Base-by-base conservation (phyloP, 1,140 invertebrate species). In the Heterodera carotae region DNA sequence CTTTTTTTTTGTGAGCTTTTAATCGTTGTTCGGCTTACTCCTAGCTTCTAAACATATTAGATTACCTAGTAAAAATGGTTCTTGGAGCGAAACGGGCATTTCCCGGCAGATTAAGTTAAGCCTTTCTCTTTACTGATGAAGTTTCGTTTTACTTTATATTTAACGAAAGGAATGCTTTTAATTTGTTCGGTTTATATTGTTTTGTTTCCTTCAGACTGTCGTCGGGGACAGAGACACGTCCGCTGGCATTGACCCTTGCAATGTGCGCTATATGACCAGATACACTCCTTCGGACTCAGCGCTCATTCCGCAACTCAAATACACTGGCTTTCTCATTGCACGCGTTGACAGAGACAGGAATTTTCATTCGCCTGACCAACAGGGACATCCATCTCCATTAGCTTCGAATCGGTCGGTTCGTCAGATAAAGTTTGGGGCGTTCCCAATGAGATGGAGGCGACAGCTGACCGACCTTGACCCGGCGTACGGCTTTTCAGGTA, bases 261-360 rank as follows among this genome's bases (percentile, higher is more conserved):
- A 83, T 77, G 81, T 87, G 15, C 78, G 72, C 15, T 87, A 87
- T 79, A 67, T 88, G 10, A 82, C 81, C 36, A 68, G 86, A 74
- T 81, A 86, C 59, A 80, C 81, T 59, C 75, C 87, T 2, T 81
- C 83, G 62, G 85, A 87, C 69, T 73, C 81, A 18, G 82, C 85
- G 7, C 70, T 87, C 15, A 77, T 79, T 60, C 60, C 78, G 3
- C 84, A 83, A 12, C 66, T 87, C 7, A 87, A 87, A 69, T 87
- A 87, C 76, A 87, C 85, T 5, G 85, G 85, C 31, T 87, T 86
- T 70, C 68, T 87, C 6, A 88, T 87, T 69, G 85, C 82, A 22
- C 48, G 87, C 71, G 86, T 87, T 8, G 87, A 87, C 79, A 64
- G 80, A 60, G 86, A 87, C 70, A 36, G 29, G 7, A 31, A n/a